A percentile compares a stretch with the other conserved stretches of the same genome.
Conservation (phyloP, 2,888 invertebrate species). For the Portevinia maculata region DNA sequence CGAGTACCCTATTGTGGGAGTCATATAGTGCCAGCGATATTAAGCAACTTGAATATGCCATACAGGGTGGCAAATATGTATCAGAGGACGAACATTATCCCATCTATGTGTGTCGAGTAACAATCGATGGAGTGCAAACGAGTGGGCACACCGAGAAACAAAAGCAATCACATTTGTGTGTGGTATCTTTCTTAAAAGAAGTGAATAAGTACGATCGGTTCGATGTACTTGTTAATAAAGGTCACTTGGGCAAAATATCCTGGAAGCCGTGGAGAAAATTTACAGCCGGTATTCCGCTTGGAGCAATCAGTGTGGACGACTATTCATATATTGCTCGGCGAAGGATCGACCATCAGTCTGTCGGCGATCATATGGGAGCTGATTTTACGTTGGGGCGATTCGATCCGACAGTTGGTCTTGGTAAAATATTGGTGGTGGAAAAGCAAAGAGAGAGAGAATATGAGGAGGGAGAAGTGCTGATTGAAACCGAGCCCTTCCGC, state of each 20-base stretch:
- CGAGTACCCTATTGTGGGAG: conserved; percentile 91
- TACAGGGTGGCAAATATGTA: conserved; percentile 85
- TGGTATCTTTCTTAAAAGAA: conserved; percentile 85
- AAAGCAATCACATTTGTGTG: conserved; percentile 86
- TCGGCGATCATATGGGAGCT: conserved; percentile 78
- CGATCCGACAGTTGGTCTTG: conserved; percentile 86
- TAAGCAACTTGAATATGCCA: conserved; percentile 86
- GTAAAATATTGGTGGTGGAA: conserved; percentile 88
- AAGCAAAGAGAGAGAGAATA: conserved; percentile 84
- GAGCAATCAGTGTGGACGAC: conserved; percentile 85
- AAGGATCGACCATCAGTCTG: conserved; percentile 74
- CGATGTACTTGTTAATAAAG: conserved; percentile 90
- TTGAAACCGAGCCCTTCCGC: conserved; percentile 90
- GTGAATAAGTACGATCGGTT: conserved; percentile 85
- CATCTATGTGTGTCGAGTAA: conserved; percentile 90
- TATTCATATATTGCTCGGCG: conserved; percentile 83
- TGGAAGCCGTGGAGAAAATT: conserved; percentile 92
- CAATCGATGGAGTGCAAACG: conserved; percentile 89
- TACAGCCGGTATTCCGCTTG: conserved; percentile 85
- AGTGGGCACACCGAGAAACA: conserved; percentile 85
- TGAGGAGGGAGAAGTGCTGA: conserved; percentile 89
- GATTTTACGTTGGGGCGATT: conserved; percentile 87
- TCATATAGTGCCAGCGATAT: conserved; percentile 83
- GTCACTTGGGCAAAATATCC: conserved; percentile 88
- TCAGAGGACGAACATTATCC: conserved; percentile 82